Conservation (phyloP, 2,888 invertebrate species). For the Trachelus stipa region DNA sequence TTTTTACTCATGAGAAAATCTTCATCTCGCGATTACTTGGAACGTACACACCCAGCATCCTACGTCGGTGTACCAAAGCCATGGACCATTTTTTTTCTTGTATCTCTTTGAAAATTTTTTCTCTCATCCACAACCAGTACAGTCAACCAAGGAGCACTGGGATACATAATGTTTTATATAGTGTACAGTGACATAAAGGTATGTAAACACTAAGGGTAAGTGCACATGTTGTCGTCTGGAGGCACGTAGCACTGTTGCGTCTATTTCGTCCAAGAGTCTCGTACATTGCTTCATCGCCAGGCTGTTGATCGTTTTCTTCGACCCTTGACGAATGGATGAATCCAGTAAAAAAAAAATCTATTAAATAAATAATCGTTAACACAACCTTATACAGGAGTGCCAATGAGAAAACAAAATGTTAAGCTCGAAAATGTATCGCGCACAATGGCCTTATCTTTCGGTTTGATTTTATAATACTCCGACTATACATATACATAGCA, state of each 20-base stretch:
- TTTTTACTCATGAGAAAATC: conserved; percentile 3
- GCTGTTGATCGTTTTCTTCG: not conserved
- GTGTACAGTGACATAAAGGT: conserved; percentile 42
- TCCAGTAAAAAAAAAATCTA: not conserved
- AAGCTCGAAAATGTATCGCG: not conserved
- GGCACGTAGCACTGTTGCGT: conserved; percentile 61
- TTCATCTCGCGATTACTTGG: not conserved
- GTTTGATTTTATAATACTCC: not conserved
- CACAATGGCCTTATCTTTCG: not conserved
- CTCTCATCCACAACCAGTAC: not conserved
- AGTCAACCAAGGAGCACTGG: not conserved
- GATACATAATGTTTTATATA: conserved; percentile 1
- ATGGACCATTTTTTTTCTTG: not conserved
- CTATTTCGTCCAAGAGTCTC: conserved; percentile 46
- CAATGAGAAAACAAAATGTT: not conserved
- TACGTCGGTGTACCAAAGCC: not conserved
- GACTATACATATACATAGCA: not conserved
- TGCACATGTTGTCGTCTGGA: conserved; percentile 48
- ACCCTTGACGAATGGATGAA: not conserved
- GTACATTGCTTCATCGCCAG: not conserved
- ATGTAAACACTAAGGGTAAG: conserved; percentile 25
- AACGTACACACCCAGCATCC: not conserved
- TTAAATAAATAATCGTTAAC: not conserved
- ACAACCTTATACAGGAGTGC: too few species aligned
- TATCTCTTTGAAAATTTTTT: not conserved